Evolutionary conservation across 37 sponge, comb jelly and placozoan species (phyloP).

Genomic region (Beroe forskalii): DNA sequence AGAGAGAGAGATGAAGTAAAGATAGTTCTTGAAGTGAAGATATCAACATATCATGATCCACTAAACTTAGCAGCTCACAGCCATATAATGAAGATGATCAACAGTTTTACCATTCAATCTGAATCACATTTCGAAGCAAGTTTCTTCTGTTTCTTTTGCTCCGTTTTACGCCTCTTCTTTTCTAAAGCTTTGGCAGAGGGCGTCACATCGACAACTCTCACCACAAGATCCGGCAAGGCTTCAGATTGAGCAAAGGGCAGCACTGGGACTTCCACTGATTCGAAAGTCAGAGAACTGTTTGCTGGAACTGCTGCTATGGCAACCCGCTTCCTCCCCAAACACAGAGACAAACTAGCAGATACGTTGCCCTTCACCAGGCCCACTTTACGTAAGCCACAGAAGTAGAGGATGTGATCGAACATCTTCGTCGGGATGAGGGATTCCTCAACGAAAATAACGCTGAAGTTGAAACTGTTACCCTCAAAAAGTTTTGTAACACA

Average conservation of each 20-base stretch:
- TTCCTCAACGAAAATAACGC: constrained; percentile 25
- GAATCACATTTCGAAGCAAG: not conserved
- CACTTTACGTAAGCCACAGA: not conserved
- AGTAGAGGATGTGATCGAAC: constrained; percentile 30
- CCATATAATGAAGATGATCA: too few species aligned
- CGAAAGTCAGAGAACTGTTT: not conserved
- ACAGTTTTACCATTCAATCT: too few species aligned
- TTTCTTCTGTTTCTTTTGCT: constrained; percentile 31
- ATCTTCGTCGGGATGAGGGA: not conserved
- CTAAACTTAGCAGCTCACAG: too few species aligned
- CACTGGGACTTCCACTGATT: not conserved
- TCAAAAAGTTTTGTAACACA: constrained; percentile 39
- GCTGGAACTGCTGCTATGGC: constrained; percentile 11
- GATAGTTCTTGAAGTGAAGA: too few species aligned
- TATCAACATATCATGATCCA: too few species aligned
- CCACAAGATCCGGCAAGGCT: not conserved
- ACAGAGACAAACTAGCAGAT: not conserved
- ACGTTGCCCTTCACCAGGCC: not conserved
- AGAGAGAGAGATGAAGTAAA: too few species aligned
- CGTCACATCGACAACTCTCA: not conserved
- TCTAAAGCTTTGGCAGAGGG: not conserved
- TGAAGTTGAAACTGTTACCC: not conserved
- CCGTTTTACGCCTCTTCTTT: constrained; percentile 2
- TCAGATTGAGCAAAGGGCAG: not conserved
- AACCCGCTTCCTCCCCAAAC: constrained; percentile 38